Evolutionary conservation across 2,113 vertebrate species (phyloP), one percentile per base, ranked within the genome.

Genomic region (Panthera leo): DNA sequence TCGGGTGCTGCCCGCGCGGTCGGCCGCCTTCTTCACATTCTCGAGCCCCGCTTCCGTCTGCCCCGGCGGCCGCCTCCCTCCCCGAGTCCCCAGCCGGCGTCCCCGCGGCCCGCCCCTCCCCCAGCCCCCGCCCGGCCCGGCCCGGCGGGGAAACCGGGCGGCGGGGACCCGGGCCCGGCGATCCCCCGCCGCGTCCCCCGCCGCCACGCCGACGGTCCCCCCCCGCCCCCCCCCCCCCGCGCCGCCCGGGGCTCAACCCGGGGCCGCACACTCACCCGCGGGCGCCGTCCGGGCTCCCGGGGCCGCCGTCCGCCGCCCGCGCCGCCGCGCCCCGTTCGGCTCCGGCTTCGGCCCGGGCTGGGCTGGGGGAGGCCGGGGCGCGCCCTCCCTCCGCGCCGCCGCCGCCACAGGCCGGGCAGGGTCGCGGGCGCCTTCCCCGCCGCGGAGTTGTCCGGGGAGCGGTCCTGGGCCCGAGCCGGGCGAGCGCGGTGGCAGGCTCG

Each of bases 251-350:
- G 34, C 36, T 25, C 82, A 61, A 31, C 65, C 83, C 71, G 2
- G 14, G 55, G 51, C 89, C 80, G 80, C 95, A 67, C 92, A 98
- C 98, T 98, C 94, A 98, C 98, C 97, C 7, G 70, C 18, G 80
- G 85, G 84, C 65, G 95, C 97, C 76, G 94, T 86, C 94, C 85
- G 58, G 76, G 91, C 78, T 89, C 79, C 76, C n/a, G 58, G 78
- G 67, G 53, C 76, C 70, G 63, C 80, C 53, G 73, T 84, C 96
- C 53, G 70, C 93, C 48, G 70, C 25, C 73, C 75, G 73, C 34
- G 80, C 85, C 1, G 36, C 71, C 36, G 70, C 88, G 36, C 91
- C 5, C 80, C 16, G 53, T 61, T 83, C 53, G 51, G 85, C 85
- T 94, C 29, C 83, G 14, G 87, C 91, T 94, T n/a, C 87, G 8